phyloP scores from a whole-genome alignment of 1,140 invertebrate species.

The Hyles euphorbiae region DNA sequence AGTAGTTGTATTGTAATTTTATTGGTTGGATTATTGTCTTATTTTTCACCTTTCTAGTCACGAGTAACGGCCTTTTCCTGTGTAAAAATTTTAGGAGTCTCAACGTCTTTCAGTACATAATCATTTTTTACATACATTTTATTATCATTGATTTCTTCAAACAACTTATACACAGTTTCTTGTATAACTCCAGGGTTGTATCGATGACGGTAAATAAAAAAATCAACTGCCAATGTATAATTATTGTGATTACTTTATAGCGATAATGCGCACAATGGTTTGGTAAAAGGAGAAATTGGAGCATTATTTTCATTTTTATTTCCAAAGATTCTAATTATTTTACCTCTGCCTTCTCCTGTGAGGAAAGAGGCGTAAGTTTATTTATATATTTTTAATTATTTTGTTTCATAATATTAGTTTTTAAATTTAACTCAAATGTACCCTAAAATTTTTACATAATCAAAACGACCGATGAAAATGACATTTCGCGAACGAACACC shows the following conservation, averaged over 20 bases:
- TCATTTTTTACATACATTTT: neutral
- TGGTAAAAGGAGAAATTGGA: neutral
- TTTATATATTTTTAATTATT: too few relatives aligned
- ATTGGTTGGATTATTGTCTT: constrained; percentile 43
- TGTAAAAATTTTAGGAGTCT: constrained; percentile 34
- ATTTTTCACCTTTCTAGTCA: constrained; percentile 65
- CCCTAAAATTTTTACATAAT: constrained; percentile 37
- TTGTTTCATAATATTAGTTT: too few relatives aligned
- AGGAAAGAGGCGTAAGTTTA: too few relatives aligned
- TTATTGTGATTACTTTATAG: too few relatives aligned
- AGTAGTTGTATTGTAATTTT: constrained; percentile 50
- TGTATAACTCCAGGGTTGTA: too few relatives aligned
- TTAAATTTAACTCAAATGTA: too few relatives aligned
- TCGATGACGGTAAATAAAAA: too few relatives aligned
- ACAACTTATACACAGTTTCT: too few relatives aligned
- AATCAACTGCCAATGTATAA: too few relatives aligned
- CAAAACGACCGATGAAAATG: constrained; percentile 55
- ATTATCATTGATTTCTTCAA: neutral
- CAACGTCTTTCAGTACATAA: neutral
- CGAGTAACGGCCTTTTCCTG: constrained; percentile 57
- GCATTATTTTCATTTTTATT: neutral
- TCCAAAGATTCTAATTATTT: neutral
- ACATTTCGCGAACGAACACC: constrained; percentile 62
- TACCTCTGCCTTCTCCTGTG: neutral
- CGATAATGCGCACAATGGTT: too few relatives aligned